Evolutionary conservation across 2,888 invertebrate species (phyloP).

Genomic region (Agrilus mali): DNA sequence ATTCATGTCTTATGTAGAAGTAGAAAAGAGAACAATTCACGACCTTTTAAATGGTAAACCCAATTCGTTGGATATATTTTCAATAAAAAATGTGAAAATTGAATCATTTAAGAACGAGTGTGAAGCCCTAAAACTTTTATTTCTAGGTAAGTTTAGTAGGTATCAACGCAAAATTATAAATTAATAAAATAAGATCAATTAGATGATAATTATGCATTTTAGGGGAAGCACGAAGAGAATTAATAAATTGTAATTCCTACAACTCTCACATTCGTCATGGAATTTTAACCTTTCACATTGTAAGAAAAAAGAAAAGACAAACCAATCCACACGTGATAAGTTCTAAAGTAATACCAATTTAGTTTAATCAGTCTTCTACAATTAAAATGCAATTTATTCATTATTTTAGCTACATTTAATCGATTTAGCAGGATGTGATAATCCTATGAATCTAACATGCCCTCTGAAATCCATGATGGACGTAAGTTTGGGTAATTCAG

Average conservation of each 20-base stretch:
- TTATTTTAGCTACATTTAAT: slow-evolving; percentile 32
- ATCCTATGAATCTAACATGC: slow-evolving; percentile 22
- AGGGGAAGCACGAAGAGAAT: slow-evolving; percentile 30
- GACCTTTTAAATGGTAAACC: slow-evolving; percentile 27
- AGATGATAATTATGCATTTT: slow-evolving; percentile 7
- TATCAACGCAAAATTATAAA: neutral
- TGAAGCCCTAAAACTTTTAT: slow-evolving; percentile 26
- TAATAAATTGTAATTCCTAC: slow-evolving; percentile 20
- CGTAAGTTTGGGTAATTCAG: slow-evolving; percentile 30
- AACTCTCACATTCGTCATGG: slow-evolving; percentile 29
- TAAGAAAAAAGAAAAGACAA: slow-evolving; percentile 18
- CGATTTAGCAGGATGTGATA: slow-evolving; percentile 34
- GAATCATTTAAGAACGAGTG: slow-evolving; percentile 21
- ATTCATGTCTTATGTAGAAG: slow-evolving; percentile 30
- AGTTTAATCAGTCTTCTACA: neutral
- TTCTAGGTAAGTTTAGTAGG: slow-evolving; percentile 19
- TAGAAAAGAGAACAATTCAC: slow-evolving; percentile 22
- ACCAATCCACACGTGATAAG: slow-evolving; percentile 17
- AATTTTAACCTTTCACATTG: slow-evolving; percentile 30
- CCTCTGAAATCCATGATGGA: slow-evolving; percentile 25
- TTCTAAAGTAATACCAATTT: slow-evolving; percentile 20
- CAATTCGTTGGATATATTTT: slow-evolving; percentile 12
- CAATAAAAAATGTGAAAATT: slow-evolving; percentile 19
- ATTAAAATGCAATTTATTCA: slow-evolving; percentile 4
- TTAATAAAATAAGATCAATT: no score